Conservation (phyloP, 1,140 invertebrate genomes). For the Temnothorax longispinosus region DNA sequence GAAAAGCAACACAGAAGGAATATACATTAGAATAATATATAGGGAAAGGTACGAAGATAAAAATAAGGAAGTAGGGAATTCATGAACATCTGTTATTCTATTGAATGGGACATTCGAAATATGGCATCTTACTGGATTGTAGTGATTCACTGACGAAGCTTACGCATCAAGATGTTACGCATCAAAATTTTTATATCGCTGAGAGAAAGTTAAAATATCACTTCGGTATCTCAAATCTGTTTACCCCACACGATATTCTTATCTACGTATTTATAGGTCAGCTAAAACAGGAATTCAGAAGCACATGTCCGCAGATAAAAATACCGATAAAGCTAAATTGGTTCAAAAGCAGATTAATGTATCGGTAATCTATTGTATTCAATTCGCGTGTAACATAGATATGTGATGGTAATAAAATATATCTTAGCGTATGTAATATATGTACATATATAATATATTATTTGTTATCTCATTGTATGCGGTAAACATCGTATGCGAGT, state of each 20-base stretch:
- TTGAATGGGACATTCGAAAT: not conserved
- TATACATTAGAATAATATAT: constrained; percentile 31
- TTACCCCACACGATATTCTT: not conserved
- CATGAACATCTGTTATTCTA: not conserved
- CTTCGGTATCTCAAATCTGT: not conserved
- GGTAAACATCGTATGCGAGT: not conserved
- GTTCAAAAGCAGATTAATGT: constrained; percentile 34
- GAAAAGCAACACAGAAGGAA: constrained; percentile 26
- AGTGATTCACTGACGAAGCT: not conserved
- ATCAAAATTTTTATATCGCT: not conserved
- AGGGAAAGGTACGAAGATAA: not conserved
- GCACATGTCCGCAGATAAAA: constrained; percentile 18
- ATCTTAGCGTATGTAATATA: constrained; percentile 24
- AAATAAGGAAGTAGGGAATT: not conserved
- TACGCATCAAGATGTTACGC: not conserved
- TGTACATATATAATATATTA: not conserved
- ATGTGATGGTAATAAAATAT: constrained; percentile 29
- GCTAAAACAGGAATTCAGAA: constrained; percentile 17
- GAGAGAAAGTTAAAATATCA: not conserved
- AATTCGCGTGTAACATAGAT: constrained; percentile 16
- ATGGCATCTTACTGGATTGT: not conserved
- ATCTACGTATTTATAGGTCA: constrained; percentile 20
- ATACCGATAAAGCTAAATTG: constrained; percentile 31
- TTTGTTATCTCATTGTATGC: constrained; percentile 35
- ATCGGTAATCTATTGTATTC: constrained; percentile 35